These are phyloP conservation scores for Parochlus steinenii DNA, from an alignment of 2,888 invertebrate species.

Conservation along the genomic window DNA sequence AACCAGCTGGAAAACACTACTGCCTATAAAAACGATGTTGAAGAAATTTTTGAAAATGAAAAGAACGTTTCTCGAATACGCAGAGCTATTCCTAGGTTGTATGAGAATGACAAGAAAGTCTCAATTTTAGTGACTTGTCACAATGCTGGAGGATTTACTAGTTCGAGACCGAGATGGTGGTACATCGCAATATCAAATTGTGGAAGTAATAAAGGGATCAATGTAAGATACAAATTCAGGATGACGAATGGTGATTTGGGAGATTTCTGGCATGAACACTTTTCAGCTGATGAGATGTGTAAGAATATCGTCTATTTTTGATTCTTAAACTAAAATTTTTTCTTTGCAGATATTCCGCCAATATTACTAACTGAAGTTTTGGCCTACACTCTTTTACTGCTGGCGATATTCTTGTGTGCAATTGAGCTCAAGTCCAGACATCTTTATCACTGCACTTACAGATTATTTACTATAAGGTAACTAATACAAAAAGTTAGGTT, in stretches of 20 bases:
- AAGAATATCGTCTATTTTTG: slow-evolving; percentile 28
- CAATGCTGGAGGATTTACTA: slow-evolving; percentile 54
- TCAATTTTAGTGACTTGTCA: slow-evolving; percentile 39
- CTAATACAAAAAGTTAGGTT: no score
- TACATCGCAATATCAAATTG: slow-evolving; percentile 77
- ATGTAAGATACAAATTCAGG: slow-evolving; percentile 59
- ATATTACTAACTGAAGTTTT: slow-evolving; percentile 58
- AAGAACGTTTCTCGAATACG: slow-evolving; percentile 11
- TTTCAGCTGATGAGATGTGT: slow-evolving; percentile 93
- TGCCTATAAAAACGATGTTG: slow-evolving; percentile 33
- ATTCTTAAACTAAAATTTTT: slow-evolving; percentile 10
- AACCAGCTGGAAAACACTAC: slow-evolving; percentile 20
- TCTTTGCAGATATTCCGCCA: slow-evolving; percentile 64
- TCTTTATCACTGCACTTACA: slow-evolving; percentile 75
- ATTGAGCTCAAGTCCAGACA: slow-evolving; percentile 62
- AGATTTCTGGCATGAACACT: slow-evolving; percentile 75
- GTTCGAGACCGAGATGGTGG: slow-evolving; percentile 86
- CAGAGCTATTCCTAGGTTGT: not conserved
- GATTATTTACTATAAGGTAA: slow-evolving; percentile 67
- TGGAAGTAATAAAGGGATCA: slow-evolving; percentile 53
- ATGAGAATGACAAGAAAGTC: slow-evolving; percentile 19
- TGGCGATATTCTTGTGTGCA: slow-evolving; percentile 56
- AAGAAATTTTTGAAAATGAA: slow-evolving; percentile 30
- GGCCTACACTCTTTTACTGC: slow-evolving; percentile 51
- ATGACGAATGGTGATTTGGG: slow-evolving; percentile 77